A percentile compares a stretch with the other conserved stretches of the same genome.
phyloP scores from a whole-genome alignment of 92 coral and sea anemone species.

The Parazoanthus atlanticus region DNA sequence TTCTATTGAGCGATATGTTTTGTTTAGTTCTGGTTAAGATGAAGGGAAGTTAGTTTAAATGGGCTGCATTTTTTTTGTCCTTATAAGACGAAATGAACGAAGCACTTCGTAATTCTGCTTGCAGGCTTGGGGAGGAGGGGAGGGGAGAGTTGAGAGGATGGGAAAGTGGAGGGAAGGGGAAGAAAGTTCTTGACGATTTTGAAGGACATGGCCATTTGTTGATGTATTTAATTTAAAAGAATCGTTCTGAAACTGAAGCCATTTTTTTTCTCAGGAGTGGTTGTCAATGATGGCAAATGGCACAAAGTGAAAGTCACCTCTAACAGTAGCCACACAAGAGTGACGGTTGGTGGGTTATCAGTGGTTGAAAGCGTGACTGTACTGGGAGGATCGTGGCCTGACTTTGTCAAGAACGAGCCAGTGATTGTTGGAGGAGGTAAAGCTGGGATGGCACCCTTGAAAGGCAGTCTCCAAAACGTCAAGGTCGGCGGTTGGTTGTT shows the following conservation, averaged over 20 bases:
- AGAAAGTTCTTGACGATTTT: not conserved
- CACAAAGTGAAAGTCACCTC: slow-evolving; percentile 65
- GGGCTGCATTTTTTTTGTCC: not conserved
- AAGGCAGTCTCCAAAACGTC: slow-evolving; percentile 85
- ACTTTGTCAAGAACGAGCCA: slow-evolving; percentile 46
- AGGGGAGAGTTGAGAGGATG: too few species aligned
- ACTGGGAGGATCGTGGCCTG: slow-evolving; percentile 46
- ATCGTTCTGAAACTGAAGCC: not conserved
- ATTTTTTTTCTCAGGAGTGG: slow-evolving; percentile 44
- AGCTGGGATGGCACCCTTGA: slow-evolving; percentile 39
- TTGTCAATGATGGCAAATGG: slow-evolving; percentile 86
- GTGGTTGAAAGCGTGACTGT: slow-evolving; percentile 8
- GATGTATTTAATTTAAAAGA: not conserved
- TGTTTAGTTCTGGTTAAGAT: too few species aligned
- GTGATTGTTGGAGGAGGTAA: slow-evolving; percentile 54
- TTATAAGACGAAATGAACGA: not conserved
- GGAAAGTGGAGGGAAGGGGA: not conserved
- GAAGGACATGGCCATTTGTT: not conserved
- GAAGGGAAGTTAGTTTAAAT: too few species aligned
- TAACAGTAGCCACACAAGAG: slow-evolving; percentile 47
- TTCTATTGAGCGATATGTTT: too few species aligned
- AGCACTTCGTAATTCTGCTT: not conserved
- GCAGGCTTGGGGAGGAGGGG: too few species aligned
- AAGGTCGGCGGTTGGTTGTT: slow-evolving; percentile 85
- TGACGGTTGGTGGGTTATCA: slow-evolving; percentile 52